These are phyloP conservation scores for Boloria selene DNA, from an alignment of 2,888 invertebrate species.

Conservation along the genomic window DNA sequence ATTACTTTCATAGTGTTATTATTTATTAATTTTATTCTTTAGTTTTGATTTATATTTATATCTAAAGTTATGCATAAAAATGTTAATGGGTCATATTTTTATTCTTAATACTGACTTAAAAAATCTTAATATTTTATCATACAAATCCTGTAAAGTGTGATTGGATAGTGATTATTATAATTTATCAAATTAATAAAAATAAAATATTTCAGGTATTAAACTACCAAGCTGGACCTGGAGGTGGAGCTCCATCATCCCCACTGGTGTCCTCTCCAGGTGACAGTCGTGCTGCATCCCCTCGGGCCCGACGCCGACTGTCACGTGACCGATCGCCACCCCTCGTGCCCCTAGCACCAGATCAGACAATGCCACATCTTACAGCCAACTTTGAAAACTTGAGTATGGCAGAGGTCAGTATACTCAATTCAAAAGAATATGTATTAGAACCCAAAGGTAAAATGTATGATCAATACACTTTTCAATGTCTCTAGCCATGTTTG, in stretches of 20 bases:
- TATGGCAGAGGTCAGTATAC: conserved; percentile 62
- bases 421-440: too few species aligned
- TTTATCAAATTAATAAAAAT: neutral
- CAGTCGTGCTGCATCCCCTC: conserved; percentile 87
- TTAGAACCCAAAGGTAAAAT: too few species aligned
- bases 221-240: conserved; percentile 60
- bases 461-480: too few species aligned
- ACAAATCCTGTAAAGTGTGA: neutral
- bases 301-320: conserved; percentile 76
- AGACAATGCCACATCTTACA: conserved; percentile 61
- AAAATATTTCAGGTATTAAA: conserved; percentile 60
- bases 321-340: conserved; percentile 74
- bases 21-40: too few species aligned
- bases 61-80: too few species aligned
- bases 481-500: too few species aligned
- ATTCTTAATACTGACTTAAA: neutral
- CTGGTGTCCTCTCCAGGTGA: conserved; percentile 90
- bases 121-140: neutral
- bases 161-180: neutral
- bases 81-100: neutral
- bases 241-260: conserved; percentile 82
- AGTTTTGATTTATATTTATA: too few species aligned
- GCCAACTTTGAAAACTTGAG: conserved; percentile 72
- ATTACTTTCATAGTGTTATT: neutral
- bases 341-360: conserved; percentile 54